phyloP scores from a whole-genome alignment of 2,888 invertebrate genomes.

The Archips crataeganus region DNA sequence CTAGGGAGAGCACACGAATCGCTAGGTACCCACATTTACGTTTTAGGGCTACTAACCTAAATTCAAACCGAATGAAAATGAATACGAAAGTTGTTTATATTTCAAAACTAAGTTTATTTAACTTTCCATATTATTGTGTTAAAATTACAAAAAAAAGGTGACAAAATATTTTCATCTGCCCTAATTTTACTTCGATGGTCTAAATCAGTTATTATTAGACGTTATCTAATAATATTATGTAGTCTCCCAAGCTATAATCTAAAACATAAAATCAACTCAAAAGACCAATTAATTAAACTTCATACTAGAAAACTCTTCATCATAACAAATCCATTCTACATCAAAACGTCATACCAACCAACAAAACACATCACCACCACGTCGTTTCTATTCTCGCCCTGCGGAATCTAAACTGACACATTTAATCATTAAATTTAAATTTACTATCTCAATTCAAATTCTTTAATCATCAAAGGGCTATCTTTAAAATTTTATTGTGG shows the following conservation, averaged over 20 bases:
- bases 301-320: neutral
- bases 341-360: neutral
- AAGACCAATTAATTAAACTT: conserved; percentile 3
- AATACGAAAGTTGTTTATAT: no score
- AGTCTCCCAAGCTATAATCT: neutral
- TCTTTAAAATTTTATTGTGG: conserved; percentile 10
- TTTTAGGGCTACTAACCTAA: no score
- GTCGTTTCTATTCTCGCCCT: neutral
- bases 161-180: no score
- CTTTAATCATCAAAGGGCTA: conserved; percentile 6
- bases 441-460: neutral
- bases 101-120: no score
- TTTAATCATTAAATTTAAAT: neutral
- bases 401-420: neutral
- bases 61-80: no score
- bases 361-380: neutral
- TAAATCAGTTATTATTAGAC: neutral
- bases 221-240: neutral
- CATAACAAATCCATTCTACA: neutral
- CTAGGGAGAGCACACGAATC: no score
- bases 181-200: neutral
- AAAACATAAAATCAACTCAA: neutral
- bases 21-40: no score
- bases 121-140: no score
- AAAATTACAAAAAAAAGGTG: no score